phyloP scores from a whole-genome alignment of 2,113 vertebrate genomes.

The Phalacrocorax aristotelis region DNA sequence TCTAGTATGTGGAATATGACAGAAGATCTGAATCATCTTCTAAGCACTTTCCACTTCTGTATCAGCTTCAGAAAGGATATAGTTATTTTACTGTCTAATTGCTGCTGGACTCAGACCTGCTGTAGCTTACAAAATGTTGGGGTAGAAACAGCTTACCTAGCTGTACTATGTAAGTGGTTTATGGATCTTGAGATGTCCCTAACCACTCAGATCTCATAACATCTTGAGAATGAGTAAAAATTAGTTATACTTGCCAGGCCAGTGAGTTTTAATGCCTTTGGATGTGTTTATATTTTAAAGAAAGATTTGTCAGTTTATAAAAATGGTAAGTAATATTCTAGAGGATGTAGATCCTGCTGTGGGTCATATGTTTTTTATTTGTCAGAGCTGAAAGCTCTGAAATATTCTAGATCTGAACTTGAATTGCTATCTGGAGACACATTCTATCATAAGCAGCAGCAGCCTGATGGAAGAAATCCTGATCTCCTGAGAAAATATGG shows the following conservation, averaged over 20 bases:
- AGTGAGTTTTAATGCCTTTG: conserved; percentile 7
- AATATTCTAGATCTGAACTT: background rate
- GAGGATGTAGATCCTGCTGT: background rate
- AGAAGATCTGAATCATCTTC: background rate
- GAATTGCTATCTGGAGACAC: background rate
- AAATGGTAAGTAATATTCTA: background rate
- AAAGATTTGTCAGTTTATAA: background rate
- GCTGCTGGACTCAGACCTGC: background rate
- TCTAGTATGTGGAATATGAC: background rate
- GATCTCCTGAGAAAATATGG: background rate
- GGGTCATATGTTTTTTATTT: background rate
- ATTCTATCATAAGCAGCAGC: background rate
- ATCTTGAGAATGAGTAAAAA: background rate
- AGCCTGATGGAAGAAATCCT: background rate
- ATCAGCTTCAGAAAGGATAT: background rate
- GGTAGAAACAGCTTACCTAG: background rate
- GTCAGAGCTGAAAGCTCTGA: background rate
- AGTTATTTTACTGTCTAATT: background rate
- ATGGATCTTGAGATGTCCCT: background rate
- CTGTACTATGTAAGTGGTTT: background rate
- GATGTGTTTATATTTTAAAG: background rate
- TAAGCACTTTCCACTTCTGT: background rate
- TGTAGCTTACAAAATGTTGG: background rate
- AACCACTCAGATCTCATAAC: background rate
- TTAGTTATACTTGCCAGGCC: background rate